Conservation (phyloP, 1,140 invertebrate species). For the Eupristina koningsbergeri region DNA sequence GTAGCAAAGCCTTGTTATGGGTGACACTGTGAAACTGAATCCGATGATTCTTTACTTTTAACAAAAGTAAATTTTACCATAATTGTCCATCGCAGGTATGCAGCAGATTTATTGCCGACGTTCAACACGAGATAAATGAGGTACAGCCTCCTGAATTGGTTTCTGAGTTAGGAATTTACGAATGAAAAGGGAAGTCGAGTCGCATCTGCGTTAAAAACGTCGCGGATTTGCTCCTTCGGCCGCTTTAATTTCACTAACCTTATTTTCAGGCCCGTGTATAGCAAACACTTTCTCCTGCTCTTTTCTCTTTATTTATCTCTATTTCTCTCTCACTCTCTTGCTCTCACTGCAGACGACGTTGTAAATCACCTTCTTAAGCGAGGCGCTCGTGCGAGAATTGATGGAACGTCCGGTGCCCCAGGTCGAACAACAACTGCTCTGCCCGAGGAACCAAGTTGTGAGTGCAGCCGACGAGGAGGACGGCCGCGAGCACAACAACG, state of each 20-base stretch:
- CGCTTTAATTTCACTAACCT: constrained; percentile 64
- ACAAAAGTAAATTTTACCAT: not conserved
- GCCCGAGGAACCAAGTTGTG: not conserved
- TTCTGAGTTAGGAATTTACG: too few species aligned
- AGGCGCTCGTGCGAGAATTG: not conserved
- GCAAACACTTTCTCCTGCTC: constrained; percentile 54
- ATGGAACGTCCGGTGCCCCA: not conserved
- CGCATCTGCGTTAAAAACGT: not conserved
- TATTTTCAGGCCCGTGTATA: constrained; percentile 54
- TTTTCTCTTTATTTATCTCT: constrained; percentile 11
- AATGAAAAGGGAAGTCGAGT: not conserved
- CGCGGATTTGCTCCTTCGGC: not conserved
- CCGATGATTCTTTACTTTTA: not conserved
- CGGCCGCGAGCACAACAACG: not conserved
- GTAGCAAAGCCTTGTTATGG: not conserved
- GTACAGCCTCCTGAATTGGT: too few species aligned
- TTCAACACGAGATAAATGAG: not conserved
- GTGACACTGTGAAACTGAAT: not conserved
- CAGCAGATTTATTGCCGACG: too few species aligned
- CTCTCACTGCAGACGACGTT: not conserved
- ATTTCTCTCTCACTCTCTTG: not conserved
- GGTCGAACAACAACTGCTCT: not conserved
- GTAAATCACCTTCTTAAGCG: not conserved
- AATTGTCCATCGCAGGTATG: not conserved
- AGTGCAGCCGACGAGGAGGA: constrained; percentile 9